phyloP scores from a whole-genome alignment of 2,797 vertebrate species.

The Odontamblyopus lacepedii region DNA sequence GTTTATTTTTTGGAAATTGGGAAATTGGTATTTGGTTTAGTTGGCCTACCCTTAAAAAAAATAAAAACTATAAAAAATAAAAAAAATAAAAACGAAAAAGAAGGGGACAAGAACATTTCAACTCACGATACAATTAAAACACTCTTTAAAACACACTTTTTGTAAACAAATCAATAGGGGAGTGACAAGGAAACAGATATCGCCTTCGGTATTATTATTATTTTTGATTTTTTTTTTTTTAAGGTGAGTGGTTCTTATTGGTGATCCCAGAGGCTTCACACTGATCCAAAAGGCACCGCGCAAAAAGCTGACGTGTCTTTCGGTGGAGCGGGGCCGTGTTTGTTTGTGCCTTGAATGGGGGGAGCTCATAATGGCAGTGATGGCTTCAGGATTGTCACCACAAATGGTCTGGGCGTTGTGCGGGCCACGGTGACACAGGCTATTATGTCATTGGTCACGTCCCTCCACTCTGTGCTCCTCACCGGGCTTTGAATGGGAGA shows the following conservation, averaged over 20 bases:
- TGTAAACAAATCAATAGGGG: no score
- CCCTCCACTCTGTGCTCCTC: constrained; percentile 64
- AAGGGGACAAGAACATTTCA: no score
- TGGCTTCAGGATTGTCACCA: constrained; percentile 77
- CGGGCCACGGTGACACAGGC: constrained; percentile 70
- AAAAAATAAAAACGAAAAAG: no score
- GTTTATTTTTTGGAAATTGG: no score
- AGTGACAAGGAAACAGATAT: no score
- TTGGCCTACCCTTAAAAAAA: no score
- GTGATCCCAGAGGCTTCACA: constrained; percentile 25
- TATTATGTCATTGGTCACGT: constrained; percentile 75
- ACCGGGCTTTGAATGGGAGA: constrained; percentile 61
- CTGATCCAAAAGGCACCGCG: constrained; percentile 43
- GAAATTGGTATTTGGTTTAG: no score
- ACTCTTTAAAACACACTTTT: no score
- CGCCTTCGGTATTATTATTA: no score
- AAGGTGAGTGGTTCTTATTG: constrained; percentile 22
- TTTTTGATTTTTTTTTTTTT: neutral
- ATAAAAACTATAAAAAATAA: no score
- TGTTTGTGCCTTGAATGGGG: constrained; percentile 69
- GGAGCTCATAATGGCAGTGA: constrained; percentile 66
- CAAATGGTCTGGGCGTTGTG: constrained; percentile 80
- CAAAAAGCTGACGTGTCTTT: constrained; percentile 62
- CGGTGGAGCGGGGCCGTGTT: constrained; percentile 60
- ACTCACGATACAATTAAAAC: no score